Base-by-base conservation (phyloP, 1,140 invertebrate genomes). In the silkworm (Bombyx mori) region DNA sequence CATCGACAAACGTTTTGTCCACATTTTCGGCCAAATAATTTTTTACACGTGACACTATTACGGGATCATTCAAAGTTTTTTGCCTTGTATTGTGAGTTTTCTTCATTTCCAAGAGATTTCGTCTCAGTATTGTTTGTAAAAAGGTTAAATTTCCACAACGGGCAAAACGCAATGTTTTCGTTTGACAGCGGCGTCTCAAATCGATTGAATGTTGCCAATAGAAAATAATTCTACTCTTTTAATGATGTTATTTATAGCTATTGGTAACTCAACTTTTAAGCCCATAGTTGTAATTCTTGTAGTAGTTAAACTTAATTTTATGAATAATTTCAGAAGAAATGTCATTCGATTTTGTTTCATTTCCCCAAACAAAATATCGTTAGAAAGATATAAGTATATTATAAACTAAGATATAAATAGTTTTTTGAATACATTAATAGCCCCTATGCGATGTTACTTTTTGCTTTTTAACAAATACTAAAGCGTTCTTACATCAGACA, bases 21-120 rank as follows among this genome's bases (percentile, higher is more conserved):
- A 92, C 91, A 82, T 93, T 92, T 67, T 93, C 92, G 59, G 91
- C 91, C 48, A 94, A 87, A 75, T 93, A 93, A 88, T 93, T 88
- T 68, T 88, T 88, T n/a, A 89, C 88, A 58, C 88, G 78, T 44
- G 86, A 79, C 26, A 89, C 85, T 44, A 88, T 86, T 43, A 83
- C 62, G 1, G 88, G 84, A 61, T 89, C 88, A 57, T 73, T 86
- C 45, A 82, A 47, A 60, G 79, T 35, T 1, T 35, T 35, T 35
- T 35, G 26, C 54, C 81, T 64, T 8, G 75, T 76, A 66, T 84
- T 79, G 60, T 85, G 76, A 42, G 45, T 48, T 73, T 87, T 87
- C 75, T 86, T 86, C 81, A 86, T 86, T 64, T 75, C 78, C 64
- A 43, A 57, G 55, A 57, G 35, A 43, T 56, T 48, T 42, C 52